Conservation (phyloP, 2,888 invertebrate species). For the Harpalus rufipes region DNA sequence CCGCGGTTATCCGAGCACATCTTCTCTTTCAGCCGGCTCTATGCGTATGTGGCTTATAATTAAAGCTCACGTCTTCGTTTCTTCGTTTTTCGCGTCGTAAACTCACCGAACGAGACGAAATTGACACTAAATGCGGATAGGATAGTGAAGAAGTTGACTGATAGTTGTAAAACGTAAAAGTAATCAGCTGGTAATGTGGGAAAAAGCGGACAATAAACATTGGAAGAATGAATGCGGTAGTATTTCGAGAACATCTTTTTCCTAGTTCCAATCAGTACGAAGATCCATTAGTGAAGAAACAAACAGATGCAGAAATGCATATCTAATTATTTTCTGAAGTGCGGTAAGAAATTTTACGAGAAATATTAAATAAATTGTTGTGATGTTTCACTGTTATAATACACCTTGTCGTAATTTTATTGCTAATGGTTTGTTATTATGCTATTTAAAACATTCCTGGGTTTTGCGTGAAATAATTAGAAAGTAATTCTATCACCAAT, state of each 20-base stretch:
- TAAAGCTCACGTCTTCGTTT: conserved; percentile 26
- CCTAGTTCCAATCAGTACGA: not conserved
- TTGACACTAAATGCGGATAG: not conserved
- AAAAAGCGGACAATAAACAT: not conserved
- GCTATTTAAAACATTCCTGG: no score
- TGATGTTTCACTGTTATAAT: no score
- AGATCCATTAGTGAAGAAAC: no score
- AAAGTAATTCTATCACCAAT: no score
- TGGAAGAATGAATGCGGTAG: not conserved
- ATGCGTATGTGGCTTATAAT: conserved; percentile 43
- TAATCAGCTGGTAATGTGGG: not conserved
- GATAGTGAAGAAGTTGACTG: not conserved
- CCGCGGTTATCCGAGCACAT: conserved; percentile 19
- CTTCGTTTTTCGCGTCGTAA: conserved; percentile 31
- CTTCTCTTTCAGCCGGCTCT: conserved; percentile 24
- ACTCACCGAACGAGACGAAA: conserved; percentile 8
- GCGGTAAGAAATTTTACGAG: no score
- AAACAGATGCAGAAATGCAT: no score
- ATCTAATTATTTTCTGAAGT: no score
- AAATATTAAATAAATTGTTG: no score
- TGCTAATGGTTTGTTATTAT: no score
- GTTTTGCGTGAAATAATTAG: no score
- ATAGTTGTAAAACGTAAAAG: not conserved
- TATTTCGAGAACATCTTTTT: not conserved
- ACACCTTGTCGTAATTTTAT: no score